A percentile compares a stretch with the other conserved stretches of the same genome.
phyloP scores from a whole-genome alignment of 2,113 vertebrate species.

The Balaenoptera acutorostrata region DNA sequence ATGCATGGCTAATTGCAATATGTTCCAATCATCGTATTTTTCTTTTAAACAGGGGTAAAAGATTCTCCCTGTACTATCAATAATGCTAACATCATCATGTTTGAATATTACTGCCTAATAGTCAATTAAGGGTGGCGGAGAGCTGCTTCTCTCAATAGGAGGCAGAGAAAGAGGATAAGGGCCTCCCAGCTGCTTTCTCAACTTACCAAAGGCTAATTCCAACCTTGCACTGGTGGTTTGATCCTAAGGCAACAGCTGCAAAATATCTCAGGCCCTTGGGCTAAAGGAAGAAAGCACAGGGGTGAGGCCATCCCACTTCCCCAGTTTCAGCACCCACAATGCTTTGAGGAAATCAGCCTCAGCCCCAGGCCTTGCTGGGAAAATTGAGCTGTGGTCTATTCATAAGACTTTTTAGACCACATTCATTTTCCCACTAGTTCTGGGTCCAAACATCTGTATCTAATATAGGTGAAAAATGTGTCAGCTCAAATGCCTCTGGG shows the following conservation, averaged over 20 bases:
- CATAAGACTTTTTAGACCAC: neutral
- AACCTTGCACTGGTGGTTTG: neutral
- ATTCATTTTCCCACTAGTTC: neutral
- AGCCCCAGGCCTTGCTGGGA: neutral
- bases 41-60: neutral
- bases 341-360: neutral
- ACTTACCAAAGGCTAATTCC: neutral
- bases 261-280: neutral
- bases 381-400: neutral
- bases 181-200: neutral
- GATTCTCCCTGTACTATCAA: neutral
- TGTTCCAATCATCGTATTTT: slow-evolving; percentile 15
- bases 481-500: neutral
- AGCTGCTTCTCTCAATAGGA: neutral
- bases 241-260: neutral
- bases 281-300: neutral
- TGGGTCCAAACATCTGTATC: neutral
- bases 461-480: neutral
- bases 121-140: neutral
- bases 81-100: neutral
- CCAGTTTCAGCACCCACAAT: neutral
- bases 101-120: neutral
- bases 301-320: neutral
- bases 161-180: neutral
- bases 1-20: neutral